Conservation (phyloP, 2,888 invertebrate genomes). For the Leptinotarsa tumamoca region DNA sequence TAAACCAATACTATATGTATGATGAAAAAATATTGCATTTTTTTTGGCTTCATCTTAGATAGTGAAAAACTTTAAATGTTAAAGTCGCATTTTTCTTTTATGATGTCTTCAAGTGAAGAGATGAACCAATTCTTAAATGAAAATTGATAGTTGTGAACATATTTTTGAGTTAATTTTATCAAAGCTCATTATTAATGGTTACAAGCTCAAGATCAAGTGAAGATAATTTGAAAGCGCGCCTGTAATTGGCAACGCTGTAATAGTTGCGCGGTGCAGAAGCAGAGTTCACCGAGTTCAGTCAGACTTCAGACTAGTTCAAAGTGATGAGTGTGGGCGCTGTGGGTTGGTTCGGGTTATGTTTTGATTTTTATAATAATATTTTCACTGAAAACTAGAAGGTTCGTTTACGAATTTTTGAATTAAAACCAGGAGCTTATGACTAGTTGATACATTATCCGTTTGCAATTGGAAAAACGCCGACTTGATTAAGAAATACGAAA, state of each 20-base stretch:
- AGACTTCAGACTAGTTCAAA: constrained; percentile 13
- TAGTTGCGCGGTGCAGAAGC: not conserved
- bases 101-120: too few relatives aligned
- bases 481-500: not conserved
- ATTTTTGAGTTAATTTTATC: too few relatives aligned
- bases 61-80: too few relatives aligned
- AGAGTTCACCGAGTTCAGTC: constrained; percentile 8
- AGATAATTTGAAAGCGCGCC: not conserved
- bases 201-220: not conserved
- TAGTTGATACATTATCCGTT: not conserved
- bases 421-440: not conserved
- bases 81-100: too few relatives aligned
- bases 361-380: constrained; percentile 11
- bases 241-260: not conserved
- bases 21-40: too few relatives aligned
- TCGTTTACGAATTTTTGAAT: constrained; percentile 9
- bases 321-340: constrained; percentile 8
- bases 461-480: not conserved
- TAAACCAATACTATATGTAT: too few relatives aligned
- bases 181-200: too few relatives aligned
- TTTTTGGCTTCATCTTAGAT: too few relatives aligned
- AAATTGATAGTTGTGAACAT: too few relatives aligned
- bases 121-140: too few relatives aligned
- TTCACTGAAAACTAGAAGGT: not conserved
- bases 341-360: constrained; percentile 18